Evolutionary conservation across 1,140 invertebrate genomes (phyloP).

Genomic region (Drosophila navojoa): DNA sequence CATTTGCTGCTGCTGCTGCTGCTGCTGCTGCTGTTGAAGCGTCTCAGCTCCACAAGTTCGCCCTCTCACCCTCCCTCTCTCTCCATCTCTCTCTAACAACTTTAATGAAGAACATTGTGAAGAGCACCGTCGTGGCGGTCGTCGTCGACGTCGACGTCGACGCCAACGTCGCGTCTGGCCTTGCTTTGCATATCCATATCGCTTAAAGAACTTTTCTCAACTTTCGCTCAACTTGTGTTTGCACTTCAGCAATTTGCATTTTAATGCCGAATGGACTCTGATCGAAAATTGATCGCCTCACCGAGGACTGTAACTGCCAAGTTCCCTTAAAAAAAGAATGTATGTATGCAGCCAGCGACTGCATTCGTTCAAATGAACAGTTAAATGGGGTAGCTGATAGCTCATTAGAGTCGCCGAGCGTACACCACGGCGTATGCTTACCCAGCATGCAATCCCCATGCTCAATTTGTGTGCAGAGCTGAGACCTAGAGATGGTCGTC

Average conservation of each 20-base stretch:
- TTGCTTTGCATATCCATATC: conserved; percentile 42
- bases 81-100: not conserved
- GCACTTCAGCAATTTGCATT: conserved; percentile 62
- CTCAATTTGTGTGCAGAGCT: too few relatives aligned
- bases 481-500: not conserved
- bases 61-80: not conserved
- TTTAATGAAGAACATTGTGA: conserved; percentile 25
- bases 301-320: not conserved
- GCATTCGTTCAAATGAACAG: conserved; percentile 1
- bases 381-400: not conserved
- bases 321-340: too few relatives aligned
- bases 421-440: not conserved
- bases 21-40: not conserved
- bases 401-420: conserved; percentile 1
- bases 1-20: conserved; percentile 43
- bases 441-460: not conserved
- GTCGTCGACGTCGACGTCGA: not conserved
- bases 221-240: conserved; percentile 44
- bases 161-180: not conserved
- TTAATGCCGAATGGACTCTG: conserved; percentile 43
- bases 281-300: conserved; percentile 54
- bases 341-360: not conserved
- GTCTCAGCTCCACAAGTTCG: not conserved
- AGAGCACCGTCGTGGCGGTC: not conserved
- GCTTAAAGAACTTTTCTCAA: conserved; percentile 16